These are phyloP conservation scores for Siniperca scherzeri DNA, from an alignment of 2,797 vertebrate genomes.

Conservation along the genomic window DNA sequence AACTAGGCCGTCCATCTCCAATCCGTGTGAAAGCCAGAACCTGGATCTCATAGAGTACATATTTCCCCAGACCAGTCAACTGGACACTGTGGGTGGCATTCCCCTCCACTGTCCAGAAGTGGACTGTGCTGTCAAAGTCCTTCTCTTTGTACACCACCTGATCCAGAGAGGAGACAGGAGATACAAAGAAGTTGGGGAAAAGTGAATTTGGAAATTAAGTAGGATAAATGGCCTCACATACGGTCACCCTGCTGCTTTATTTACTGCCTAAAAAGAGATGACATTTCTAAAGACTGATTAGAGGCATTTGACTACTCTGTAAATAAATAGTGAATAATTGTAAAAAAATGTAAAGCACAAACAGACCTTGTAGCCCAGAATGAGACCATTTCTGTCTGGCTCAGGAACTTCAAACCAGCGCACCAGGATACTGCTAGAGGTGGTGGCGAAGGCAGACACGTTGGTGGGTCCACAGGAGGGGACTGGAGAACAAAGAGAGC, in stretches of 20 bases:
- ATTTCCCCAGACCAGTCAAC: slow-evolving; percentile 91
- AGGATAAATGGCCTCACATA: background rate
- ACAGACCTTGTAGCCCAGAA: slow-evolving; percentile 95
- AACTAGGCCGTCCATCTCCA: slow-evolving; percentile 91
- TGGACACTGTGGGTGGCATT: slow-evolving; percentile 91
- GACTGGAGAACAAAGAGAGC: slow-evolving; percentile 60
- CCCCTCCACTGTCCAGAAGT: slow-evolving; percentile 92
- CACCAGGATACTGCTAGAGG: slow-evolving; percentile 94
- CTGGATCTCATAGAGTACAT: slow-evolving; percentile 93
- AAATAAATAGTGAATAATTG: slow-evolving; percentile 15
- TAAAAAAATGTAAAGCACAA: slow-evolving; percentile 16
- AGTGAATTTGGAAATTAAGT: slow-evolving; percentile 7
- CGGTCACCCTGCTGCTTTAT: slow-evolving; percentile 5
- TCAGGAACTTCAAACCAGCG: slow-evolving; percentile 93
- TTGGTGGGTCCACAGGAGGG: slow-evolving; percentile 91
- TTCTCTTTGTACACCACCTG: slow-evolving; percentile 96
- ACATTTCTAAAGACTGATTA: slow-evolving; percentile 24
- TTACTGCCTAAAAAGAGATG: slow-evolving; percentile 5
- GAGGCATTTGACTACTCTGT: background rate
- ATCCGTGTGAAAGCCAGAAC: slow-evolving; percentile 95
- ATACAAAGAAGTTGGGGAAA: background rate
- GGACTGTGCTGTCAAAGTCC: slow-evolving; percentile 84
- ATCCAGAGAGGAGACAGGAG: slow-evolving; percentile 19
- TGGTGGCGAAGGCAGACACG: slow-evolving; percentile 92
- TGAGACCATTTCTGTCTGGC: slow-evolving; percentile 92